A percentile compares a stretch with the other conserved stretches of the same genome.
These are phyloP conservation scores for Coboldia fuscipes DNA, from an alignment of 1,140 invertebrate species.

Conservation along the genomic window DNA sequence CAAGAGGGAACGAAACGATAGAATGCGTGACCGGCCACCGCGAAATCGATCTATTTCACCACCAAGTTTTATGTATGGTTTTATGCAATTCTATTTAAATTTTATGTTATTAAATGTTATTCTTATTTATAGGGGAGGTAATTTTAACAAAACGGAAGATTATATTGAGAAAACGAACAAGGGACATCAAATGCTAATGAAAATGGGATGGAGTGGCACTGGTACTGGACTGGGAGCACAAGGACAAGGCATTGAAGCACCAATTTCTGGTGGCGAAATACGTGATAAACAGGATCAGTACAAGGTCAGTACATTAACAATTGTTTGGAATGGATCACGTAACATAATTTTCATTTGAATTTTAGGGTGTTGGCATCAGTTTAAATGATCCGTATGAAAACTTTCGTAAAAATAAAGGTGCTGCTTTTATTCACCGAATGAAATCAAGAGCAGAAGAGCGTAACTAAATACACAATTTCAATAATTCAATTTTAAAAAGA, in stretches of 20 bases:
- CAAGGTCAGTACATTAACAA: constrained; percentile 31
- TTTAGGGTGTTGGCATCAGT: constrained; percentile 54
- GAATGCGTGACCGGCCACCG: constrained; percentile 18
- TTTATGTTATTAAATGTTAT: constrained; percentile 1
- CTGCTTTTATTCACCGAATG: constrained; percentile 91
- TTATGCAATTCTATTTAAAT: constrained; percentile 1
- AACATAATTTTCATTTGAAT: background rate
- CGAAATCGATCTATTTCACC: constrained; percentile 44
- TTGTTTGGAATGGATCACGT: no score
- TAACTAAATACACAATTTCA: no score
- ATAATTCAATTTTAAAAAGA: no score
- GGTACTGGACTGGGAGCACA: constrained; percentile 74
- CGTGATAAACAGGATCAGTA: constrained; percentile 79
- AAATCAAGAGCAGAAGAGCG: constrained; percentile 77
- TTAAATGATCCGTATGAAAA: constrained; percentile 91
- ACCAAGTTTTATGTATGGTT: constrained; percentile 51
- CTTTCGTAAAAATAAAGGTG: constrained; percentile 89
- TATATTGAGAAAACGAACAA: constrained; percentile 72
- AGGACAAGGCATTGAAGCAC: constrained; percentile 86
- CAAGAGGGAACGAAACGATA: constrained; percentile 7
- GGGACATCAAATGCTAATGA: constrained; percentile 83
- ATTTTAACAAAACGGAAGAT: constrained; percentile 28
- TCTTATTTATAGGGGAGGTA: constrained; percentile 11
- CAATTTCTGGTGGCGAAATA: constrained; percentile 78
- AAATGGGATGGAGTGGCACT: constrained; percentile 80